Conservation (phyloP, 2,888 invertebrate genomes). For the Acronicta psi region DNA sequence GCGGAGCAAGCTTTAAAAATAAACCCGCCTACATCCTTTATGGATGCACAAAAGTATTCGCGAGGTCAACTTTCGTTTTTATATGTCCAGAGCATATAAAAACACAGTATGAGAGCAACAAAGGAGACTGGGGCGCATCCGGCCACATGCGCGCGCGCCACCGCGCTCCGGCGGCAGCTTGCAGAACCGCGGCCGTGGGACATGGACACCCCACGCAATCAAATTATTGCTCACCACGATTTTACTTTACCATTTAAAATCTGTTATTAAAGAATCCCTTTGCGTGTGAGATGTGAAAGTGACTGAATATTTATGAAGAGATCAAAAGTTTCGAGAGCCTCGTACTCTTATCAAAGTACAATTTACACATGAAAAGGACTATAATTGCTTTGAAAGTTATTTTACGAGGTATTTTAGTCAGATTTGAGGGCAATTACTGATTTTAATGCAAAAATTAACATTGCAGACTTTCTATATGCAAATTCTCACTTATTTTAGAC, state of each 20-base stretch:
- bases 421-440: constrained; percentile 62
- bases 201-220: constrained; percentile 62
- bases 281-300: constrained; percentile 77
- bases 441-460: constrained; percentile 66
- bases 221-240: constrained; percentile 58
- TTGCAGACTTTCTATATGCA: constrained; percentile 71
- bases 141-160: constrained; percentile 48
- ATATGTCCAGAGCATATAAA: constrained; percentile 73
- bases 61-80: constrained; percentile 80
- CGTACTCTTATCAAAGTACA: constrained; percentile 68
- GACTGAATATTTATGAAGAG: constrained; percentile 81
- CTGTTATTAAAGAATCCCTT: constrained; percentile 68
- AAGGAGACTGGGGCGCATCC: constrained; percentile 68
- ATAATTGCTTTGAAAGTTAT: constrained; percentile 79
- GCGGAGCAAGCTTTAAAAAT: constrained; percentile 54
- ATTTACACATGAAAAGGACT: constrained; percentile 69
- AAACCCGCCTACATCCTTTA: constrained; percentile 52
- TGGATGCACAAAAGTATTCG: constrained; percentile 60
- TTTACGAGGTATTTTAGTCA: constrained; percentile 67
- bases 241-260: constrained; percentile 61
- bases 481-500: constrained; percentile 64
- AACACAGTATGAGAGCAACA: constrained; percentile 71
- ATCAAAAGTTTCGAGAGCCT: constrained; percentile 69
- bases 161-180: constrained; percentile 1
- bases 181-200: constrained; percentile 6